Conservation (phyloP, 2,888 invertebrate genomes). For the Parnassius smintheus region DNA sequence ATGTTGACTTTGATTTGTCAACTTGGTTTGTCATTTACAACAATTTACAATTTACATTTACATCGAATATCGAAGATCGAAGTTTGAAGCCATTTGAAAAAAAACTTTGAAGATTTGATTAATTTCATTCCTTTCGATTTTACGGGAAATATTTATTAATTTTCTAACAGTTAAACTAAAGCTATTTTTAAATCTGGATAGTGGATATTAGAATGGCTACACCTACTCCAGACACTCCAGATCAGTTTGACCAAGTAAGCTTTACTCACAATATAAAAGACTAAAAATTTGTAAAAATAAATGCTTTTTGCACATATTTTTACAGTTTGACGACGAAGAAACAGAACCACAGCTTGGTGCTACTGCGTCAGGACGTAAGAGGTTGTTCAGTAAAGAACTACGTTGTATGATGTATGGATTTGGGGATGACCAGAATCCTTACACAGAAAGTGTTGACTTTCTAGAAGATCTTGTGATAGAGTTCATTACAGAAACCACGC, state of each 20-base stretch:
- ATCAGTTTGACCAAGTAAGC: conserved; percentile 69
- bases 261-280: neutral
- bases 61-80: too few relatives aligned
- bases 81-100: too few relatives aligned
- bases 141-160: neutral
- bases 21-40: too few relatives aligned
- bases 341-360: conserved; percentile 85
- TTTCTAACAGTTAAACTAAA: neutral
- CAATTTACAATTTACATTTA: too few relatives aligned
- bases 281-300: neutral
- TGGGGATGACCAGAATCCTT: conserved; percentile 99
- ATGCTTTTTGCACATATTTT: conserved; percentile 10
- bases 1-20: too few relatives aligned
- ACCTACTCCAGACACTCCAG: conserved; percentile 57
- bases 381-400: conserved; percentile 94
- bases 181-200: too few relatives aligned
- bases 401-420: conserved; percentile 99
- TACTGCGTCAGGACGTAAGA: conserved; percentile 87
- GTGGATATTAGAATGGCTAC: conserved; percentile 47
- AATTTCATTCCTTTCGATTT: too few relatives aligned
- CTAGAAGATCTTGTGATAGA: conserved; percentile 98
- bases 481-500: conserved; percentile 97
- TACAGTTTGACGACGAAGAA: conserved; percentile 85
- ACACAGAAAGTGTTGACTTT: conserved; percentile 98
- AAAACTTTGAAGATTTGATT: too few relatives aligned